Base-by-base conservation (phyloP, 2,797 vertebrate genomes). In the Myotis findleyi region DNA sequence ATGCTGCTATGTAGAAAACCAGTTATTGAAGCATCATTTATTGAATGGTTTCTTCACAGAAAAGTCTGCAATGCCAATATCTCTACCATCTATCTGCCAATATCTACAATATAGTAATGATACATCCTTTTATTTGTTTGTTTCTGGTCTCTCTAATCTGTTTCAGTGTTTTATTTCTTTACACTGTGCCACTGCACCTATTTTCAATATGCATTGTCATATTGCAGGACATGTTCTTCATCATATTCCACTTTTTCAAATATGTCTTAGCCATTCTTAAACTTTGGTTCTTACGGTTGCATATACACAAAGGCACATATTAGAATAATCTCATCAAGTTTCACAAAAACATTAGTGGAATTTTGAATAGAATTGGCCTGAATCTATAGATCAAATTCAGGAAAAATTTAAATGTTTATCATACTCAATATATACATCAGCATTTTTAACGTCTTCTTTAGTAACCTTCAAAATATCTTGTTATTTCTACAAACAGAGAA, bases 401-500 rank as follows among this genome's bases (percentile, higher is more conserved):
- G n/a, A 27, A 86, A 16, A 77, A 68, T 4, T 90, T 9, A 87
- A 72, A 87, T 14, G 16, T 72, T 64, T 38, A 36, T 49, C 18
- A 83, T 85, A 59, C 10, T 85, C 7, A 20, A 36, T 57, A 87
- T 33, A 51, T 5, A 33, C 55, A 59, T 51, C 23, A 59, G 41
- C 21, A 76, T 47, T 23, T 81, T 76, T 21, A 27, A 87, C 8
- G n/a, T 87, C 7, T 75, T 69, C 18, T 64, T 82, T 82, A 75
- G 55, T 92, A 18, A 30, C 7, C 18, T 66, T 77, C 21, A 49
- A 57, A 79, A 87, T 44, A 8, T 44, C 66, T 73, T 44, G 27
- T 87, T 82, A 57, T 47, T 89, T 90, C 16, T 84, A 14, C 18
- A 87, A 89, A 82, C 38, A 93, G n/a, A 81, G 27, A 89, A 72